These are phyloP conservation scores for Lottia scabra DNA, from an alignment of 2,888 invertebrate genomes.

Conservation along the genomic window DNA sequence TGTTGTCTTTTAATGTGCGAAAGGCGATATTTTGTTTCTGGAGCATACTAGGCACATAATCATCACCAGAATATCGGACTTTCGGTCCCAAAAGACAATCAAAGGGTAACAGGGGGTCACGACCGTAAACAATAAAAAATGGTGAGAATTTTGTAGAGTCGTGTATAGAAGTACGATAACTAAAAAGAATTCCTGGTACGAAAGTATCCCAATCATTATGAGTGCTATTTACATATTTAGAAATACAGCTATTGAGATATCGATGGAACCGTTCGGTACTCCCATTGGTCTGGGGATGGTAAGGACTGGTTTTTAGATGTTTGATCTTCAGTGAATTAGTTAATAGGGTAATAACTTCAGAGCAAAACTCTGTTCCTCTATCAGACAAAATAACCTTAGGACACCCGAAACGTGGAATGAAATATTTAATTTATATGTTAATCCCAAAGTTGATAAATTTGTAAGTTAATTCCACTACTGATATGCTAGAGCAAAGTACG, in stretches of 20 bases:
- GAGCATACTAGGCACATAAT: not conserved
- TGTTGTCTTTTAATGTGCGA: not conserved
- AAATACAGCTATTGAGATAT: not conserved
- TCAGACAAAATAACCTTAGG: slow-evolving; percentile 5
- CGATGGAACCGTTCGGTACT: slow-evolving; percentile 7
- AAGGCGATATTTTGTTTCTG: not conserved
- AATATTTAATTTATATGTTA: too few relatives aligned
- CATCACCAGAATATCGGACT: not conserved
- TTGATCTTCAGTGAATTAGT: not conserved
- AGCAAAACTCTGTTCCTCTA: slow-evolving; percentile 6
- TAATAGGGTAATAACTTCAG: not conserved
- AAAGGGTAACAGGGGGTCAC: not conserved
- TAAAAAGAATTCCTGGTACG: not conserved
- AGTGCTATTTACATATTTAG: not conserved
- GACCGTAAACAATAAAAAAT: slow-evolving; percentile 10
- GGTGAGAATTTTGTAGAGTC: not conserved
- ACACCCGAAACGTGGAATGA: not conserved
- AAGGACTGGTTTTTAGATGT: not conserved
- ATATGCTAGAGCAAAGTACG: too few relatives aligned
- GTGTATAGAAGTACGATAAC: slow-evolving; percentile 2
- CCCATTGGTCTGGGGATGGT: slow-evolving; percentile 1
- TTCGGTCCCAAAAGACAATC: not conserved
- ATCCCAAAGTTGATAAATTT: too few relatives aligned
- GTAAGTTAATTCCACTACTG: too few relatives aligned
- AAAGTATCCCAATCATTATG: not conserved